Evolutionary conservation across 2,113 vertebrate species (phyloP).

Genomic region (Anseranas semipalmata): DNA sequence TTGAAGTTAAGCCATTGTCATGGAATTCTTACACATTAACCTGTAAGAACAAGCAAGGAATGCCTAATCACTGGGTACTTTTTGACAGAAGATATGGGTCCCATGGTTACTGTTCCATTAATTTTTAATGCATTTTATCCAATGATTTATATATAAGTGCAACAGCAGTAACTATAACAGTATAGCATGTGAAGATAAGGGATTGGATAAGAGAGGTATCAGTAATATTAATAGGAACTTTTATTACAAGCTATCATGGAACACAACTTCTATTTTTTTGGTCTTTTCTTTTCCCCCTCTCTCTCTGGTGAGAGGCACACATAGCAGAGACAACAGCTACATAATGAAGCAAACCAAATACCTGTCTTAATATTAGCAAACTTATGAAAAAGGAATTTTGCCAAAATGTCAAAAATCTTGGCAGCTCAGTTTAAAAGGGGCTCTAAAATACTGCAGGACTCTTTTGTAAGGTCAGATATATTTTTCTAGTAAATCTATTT

Average conservation of each 20-base stretch:
- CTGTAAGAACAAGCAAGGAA: background rate
- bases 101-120: background rate
- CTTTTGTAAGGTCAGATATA: background rate
- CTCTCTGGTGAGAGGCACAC: background rate
- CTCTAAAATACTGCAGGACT: background rate
- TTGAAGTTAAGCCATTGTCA: background rate
- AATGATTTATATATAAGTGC: background rate
- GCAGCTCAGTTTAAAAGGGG: background rate
- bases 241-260: background rate
- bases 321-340: background rate
- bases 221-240: background rate
- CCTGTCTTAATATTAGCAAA: background rate
- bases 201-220: background rate
- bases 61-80: background rate
- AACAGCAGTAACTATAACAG: background rate
- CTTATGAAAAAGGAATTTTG: background rate
- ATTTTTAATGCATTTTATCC: background rate
- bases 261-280: background rate
- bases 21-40: constrained; percentile 10
- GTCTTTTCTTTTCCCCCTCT: background rate
- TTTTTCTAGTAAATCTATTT: background rate
- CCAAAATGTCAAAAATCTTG: background rate
- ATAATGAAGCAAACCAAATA: background rate
- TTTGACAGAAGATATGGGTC: background rate
- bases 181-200: background rate